phyloP scores from a whole-genome alignment of 2,113 vertebrate species.

The Ageneiosus marmoratus region DNA sequence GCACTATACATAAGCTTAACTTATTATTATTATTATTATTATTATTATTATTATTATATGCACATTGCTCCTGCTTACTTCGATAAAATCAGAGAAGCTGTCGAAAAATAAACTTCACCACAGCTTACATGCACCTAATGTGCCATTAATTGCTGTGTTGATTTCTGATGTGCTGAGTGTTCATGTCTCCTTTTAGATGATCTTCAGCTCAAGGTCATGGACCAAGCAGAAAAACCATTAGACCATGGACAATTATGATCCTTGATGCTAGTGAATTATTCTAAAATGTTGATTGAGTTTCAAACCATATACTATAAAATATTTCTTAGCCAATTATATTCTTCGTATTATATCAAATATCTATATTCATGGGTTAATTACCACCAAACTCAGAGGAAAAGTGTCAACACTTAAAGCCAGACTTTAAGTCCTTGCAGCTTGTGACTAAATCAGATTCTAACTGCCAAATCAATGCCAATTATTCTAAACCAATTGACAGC shows the following conservation, averaged over 20 bases:
- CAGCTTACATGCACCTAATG: slow-evolving; percentile 9
- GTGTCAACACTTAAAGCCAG: slow-evolving; percentile 32
- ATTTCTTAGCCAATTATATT: not conserved
- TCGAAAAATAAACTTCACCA: not conserved
- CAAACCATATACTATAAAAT: not conserved
- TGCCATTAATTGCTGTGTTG: slow-evolving; percentile 22
- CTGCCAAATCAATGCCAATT: slow-evolving; percentile 65
- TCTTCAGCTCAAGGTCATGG: slow-evolving; percentile 26
- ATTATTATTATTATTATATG: too few relatives aligned
- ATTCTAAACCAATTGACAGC: slow-evolving; percentile 60
- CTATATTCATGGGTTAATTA: slow-evolving; percentile 39
- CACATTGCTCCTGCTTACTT: not conserved
- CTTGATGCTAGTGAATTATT: not conserved
- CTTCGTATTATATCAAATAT: not conserved
- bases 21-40: too few relatives aligned
- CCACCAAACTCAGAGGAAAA: slow-evolving; percentile 44
- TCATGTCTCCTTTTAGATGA: slow-evolving; percentile 16
- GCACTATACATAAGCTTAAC: too few relatives aligned
- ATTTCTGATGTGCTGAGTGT: slow-evolving; percentile 22
- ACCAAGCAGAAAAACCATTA: slow-evolving; percentile 29
- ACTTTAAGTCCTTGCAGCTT: slow-evolving; percentile 42
- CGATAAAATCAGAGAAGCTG: not conserved
- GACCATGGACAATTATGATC: slow-evolving; percentile 31
- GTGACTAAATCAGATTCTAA: slow-evolving; percentile 62
- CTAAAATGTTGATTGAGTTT: slow-evolving; percentile 17